Base-by-base conservation (phyloP, 1,140 invertebrate species). In the Macrotrachela quadricornifera region DNA sequence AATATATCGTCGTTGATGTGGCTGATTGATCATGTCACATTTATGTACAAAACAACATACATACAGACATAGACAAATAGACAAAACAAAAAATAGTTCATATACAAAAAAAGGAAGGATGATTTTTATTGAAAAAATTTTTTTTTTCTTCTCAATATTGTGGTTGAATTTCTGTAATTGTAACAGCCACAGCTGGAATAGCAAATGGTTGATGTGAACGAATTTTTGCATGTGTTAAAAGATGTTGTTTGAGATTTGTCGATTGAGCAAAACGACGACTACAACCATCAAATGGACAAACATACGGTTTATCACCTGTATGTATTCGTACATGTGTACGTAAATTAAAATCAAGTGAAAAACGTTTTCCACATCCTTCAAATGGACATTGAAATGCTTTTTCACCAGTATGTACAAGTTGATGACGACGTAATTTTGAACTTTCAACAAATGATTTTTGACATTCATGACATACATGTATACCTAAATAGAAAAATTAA, bases 201-300 rank as follows among this genome's bases (percentile, higher is more conserved):
- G 21, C 21, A 30, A 30, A 30, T 30, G 21, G 21, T 30, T 30
- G 21, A 30, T 30, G 21, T 4, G 21, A 30, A 30, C 21, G 21
- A 30, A 30, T 30, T 73, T 94, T 94, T 50, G 88, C 85, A 71
- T 95, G 90, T 56, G 88, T 96, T 59, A 94, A 75, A 73, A 95
- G 92, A 71, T 95, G 90, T 59, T 87, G 94, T 69, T 96, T 95
- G 17, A 96, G 75, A 72, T 95, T 96, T 57, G 88, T 95, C 45
- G 85, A 90, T 71, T 95, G 88, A 40, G 90, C 90, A 75, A 96
- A 96, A 67, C 92, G 94, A 71, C 94, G 94, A 68, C 86, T 91
- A 72, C 90, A 96, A 40, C 86, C 86, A 68, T 95, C 88, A 71
- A 95, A 94, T 0, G 88, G 88, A 76, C 90, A 95, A 45, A 92